Percentiles rank a stretch among this genome's conserved stretches.
phyloP scores from a whole-genome alignment of 2,888 invertebrate species.

The Muscina levida region DNA sequence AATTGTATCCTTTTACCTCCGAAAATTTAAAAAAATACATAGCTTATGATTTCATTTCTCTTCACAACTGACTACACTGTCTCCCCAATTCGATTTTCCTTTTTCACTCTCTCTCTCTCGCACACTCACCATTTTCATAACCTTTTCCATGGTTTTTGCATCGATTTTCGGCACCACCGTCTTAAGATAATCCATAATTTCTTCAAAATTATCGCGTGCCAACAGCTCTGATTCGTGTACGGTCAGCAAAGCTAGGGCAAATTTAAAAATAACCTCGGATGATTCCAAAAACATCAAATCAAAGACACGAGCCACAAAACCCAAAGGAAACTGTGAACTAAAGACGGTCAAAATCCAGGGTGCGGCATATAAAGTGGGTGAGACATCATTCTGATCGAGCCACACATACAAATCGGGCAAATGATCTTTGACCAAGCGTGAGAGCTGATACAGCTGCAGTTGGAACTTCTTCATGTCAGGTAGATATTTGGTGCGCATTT shows the following conservation, averaged over 20 bases:
- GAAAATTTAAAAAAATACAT: too few relatives aligned
- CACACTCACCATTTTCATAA: conserved; percentile 88
- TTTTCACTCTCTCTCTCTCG: too few relatives aligned
- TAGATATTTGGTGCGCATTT: conserved; percentile 92
- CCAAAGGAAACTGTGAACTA: conserved; percentile 97
- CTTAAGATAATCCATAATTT: conserved; percentile 95
- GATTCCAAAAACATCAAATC: conserved; percentile 95
- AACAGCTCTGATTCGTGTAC: conserved; percentile 92
- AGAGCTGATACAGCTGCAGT: conserved; percentile 93
- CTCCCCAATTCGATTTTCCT: too few relatives aligned
- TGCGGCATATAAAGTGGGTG: conserved; percentile 96
- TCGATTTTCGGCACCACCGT: conserved; percentile 88
- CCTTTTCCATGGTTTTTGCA: conserved; percentile 85
- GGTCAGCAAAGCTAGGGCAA: conserved; percentile 91
- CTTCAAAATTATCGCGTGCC: conserved; percentile 93
- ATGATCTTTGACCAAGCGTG: conserved; percentile 93
- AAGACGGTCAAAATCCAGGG: conserved; percentile 97
- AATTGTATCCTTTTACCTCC: too few relatives aligned
- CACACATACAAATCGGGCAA: conserved; percentile 92
- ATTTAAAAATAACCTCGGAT: conserved; percentile 93
- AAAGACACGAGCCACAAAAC: conserved; percentile 96
- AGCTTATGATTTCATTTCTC: too few relatives aligned
- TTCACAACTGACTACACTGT: too few relatives aligned
- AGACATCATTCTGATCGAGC: conserved; percentile 92
- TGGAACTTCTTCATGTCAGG: conserved; percentile 97